These are phyloP conservation scores for Otis tarda DNA, from an alignment of 2,113 vertebrate genomes.

Conservation along the genomic window DNA sequence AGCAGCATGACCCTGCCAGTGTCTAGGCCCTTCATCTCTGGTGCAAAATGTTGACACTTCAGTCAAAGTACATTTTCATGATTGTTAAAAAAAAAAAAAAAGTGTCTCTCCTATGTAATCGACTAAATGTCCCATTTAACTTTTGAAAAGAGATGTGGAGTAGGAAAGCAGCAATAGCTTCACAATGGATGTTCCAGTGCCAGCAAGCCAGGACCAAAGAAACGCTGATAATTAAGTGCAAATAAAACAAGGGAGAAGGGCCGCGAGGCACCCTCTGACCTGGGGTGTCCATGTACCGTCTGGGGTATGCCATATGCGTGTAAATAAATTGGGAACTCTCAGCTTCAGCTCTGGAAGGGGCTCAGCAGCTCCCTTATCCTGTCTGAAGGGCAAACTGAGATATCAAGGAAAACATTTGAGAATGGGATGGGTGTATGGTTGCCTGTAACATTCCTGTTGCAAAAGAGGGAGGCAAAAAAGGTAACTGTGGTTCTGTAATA, in stretches of 20 bases:
- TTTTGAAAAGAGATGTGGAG: background rate
- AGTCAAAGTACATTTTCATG: conserved; percentile 27
- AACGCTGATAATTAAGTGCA: background rate
- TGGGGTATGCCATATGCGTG: background rate
- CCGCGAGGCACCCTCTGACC: background rate
- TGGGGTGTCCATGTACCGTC: background rate
- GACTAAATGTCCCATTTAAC: background rate
- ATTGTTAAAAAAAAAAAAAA: background rate
- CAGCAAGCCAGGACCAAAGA: background rate
- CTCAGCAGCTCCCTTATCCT: background rate
- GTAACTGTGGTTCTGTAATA: background rate
- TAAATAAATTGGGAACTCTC: background rate
- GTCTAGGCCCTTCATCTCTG: background rate
- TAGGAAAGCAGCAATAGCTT: background rate
- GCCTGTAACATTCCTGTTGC: background rate
- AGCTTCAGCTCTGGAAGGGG: background rate
- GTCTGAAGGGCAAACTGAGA: background rate
- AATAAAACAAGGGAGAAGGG: background rate
- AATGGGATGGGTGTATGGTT: background rate
- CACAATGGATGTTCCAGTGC: background rate
- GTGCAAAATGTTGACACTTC: background rate
- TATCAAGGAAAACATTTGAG: background rate
- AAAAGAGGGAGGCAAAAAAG: background rate
- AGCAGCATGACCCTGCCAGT: background rate
- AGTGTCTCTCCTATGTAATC: no score